These are phyloP conservation scores for Mercenaria mercenaria DNA, from an alignment of 1,140 invertebrate species.

Conservation along the genomic window DNA sequence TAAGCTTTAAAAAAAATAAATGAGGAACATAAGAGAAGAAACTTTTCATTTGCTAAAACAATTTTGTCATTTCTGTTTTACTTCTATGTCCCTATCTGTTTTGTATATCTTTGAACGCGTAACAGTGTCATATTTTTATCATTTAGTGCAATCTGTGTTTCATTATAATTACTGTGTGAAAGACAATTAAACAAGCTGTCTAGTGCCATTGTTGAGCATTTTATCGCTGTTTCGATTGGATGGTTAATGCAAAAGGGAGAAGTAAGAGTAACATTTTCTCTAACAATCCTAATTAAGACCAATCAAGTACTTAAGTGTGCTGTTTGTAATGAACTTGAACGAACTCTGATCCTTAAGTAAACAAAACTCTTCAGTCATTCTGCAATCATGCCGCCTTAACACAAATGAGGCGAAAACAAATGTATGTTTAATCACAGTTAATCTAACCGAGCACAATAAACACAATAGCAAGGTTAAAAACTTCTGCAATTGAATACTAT, in stretches of 20 bases:
- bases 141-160: not conserved
- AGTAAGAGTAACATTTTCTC: not conserved
- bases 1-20: no score
- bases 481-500: not conserved
- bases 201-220: not conserved
- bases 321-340: not conserved
- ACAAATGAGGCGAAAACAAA: not conserved
- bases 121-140: slow-evolving; percentile 4
- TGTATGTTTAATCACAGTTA: not conserved
- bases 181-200: not conserved
- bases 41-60: not conserved
- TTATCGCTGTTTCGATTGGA: slow-evolving; percentile 3
- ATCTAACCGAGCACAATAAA: not conserved
- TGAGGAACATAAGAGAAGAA: not conserved
- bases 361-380: not conserved
- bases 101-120: not conserved
- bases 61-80: not conserved
- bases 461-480: not conserved
- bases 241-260: not conserved
- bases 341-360: not conserved
- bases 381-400: not conserved
- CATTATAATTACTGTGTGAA: not conserved
- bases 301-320: not conserved
- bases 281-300: slow-evolving; percentile 32
- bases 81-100: not conserved